These are phyloP conservation scores for Pyrgus malvae DNA, from an alignment of 2,888 invertebrate species.

Conservation along the genomic window DNA sequence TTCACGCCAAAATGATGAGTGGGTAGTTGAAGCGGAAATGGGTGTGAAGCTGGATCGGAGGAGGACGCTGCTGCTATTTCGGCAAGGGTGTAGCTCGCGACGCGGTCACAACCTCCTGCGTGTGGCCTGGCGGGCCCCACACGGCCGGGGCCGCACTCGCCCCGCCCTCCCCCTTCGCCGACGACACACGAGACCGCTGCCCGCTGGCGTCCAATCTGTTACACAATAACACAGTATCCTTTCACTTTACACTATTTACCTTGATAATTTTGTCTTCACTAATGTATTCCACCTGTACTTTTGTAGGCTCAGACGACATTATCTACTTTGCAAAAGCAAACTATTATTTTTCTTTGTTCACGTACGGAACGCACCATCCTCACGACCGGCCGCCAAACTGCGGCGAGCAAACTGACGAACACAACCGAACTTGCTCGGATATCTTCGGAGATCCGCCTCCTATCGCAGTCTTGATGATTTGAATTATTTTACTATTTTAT, in stretches of 20 bases:
- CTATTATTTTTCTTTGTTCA: conserved; percentile 74
- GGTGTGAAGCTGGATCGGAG: conserved; percentile 46
- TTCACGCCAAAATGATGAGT: background rate
- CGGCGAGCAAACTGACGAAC: conserved; percentile 75
- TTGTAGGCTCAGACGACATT: conserved; percentile 78
- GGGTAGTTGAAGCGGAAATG: conserved; percentile 36
- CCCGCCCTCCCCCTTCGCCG: conserved; percentile 81
- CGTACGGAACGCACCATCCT: conserved; percentile 74
- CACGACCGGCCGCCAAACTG: conserved; percentile 80
- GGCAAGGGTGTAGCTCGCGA: conserved; percentile 79
- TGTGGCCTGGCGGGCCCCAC: conserved; percentile 83
- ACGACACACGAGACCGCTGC: conserved; percentile 75
- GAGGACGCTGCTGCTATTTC: conserved; percentile 69
- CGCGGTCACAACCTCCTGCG: conserved; percentile 84
- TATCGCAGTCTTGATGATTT: conserved; percentile 68
- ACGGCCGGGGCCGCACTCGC: conserved; percentile 78
- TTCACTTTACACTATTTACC: conserved; percentile 67
- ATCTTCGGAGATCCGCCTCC: conserved; percentile 78
- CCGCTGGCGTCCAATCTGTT: conserved; percentile 77
- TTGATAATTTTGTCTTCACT: conserved; percentile 74
- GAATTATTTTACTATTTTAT: conserved; percentile 41
- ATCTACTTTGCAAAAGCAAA: conserved; percentile 72
- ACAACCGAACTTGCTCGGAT: conserved; percentile 62
- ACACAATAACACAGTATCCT: conserved; percentile 72
- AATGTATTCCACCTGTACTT: conserved; percentile 76